Evolutionary conservation across 2,797 vertebrate species (phyloP).

Genomic region (Sebastes cheni): DNA sequence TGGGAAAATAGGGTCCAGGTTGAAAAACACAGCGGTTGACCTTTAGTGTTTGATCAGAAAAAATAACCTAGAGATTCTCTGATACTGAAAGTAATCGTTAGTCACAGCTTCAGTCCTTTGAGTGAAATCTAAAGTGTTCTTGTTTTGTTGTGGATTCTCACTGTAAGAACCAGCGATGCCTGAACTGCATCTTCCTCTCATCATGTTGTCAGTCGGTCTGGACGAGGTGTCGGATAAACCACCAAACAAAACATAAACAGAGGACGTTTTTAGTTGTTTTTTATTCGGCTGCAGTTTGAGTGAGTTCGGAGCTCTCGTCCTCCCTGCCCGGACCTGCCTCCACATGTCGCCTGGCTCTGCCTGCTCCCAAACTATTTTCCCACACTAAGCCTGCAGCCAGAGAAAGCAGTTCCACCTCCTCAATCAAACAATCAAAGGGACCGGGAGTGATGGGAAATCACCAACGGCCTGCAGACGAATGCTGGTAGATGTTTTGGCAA

Average conservation of each 20-base stretch:
- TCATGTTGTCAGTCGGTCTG: background rate
- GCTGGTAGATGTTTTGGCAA: slow-evolving; percentile 7
- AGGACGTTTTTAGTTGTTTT: background rate
- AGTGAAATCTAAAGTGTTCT: background rate
- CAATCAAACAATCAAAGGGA: slow-evolving; percentile 57
- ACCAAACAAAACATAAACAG: background rate
- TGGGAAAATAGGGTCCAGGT: no score
- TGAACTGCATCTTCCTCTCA: background rate
- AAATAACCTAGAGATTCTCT: background rate
- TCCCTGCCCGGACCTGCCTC: slow-evolving; percentile 65
- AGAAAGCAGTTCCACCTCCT: slow-evolving; percentile 79
- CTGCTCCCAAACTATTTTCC: slow-evolving; percentile 83
- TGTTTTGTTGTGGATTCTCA: background rate
- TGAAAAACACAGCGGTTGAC: no score
- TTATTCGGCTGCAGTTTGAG: background rate
- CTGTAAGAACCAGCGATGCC: background rate
- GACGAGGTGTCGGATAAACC: background rate
- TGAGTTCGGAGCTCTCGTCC: background rate
- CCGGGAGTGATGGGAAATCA: slow-evolving; percentile 15
- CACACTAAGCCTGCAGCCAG: slow-evolving; percentile 86
- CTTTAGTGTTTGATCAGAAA: no score
- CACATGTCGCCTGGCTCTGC: slow-evolving; percentile 75
- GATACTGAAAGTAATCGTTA: background rate
- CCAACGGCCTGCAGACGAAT: background rate
- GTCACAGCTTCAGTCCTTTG: background rate